Evolutionary conservation across 2,888 invertebrate species (phyloP).

Genomic region (Escarpia spicata): DNA sequence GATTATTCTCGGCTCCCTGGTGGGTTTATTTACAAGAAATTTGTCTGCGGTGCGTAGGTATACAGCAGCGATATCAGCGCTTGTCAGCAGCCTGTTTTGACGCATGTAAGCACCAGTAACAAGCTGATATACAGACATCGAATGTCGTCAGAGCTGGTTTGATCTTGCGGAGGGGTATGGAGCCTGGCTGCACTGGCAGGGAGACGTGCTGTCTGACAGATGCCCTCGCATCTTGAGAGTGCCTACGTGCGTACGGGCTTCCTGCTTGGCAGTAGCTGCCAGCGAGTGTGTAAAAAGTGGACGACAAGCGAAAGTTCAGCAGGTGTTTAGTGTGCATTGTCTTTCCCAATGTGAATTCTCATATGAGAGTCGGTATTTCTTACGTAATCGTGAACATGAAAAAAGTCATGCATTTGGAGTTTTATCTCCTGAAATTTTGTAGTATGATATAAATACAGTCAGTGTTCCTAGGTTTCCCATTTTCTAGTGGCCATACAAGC

Average conservation of each 20-base stretch:
- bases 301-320: not conserved
- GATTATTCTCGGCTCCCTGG: not conserved
- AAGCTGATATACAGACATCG: not conserved
- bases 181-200: not conserved
- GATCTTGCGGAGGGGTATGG: not conserved
- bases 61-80: not conserved
- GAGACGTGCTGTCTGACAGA: not conserved
- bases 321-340: not conserved
- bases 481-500: not conserved
- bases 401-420: not conserved
- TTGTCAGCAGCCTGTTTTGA: not conserved
- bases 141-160: not conserved
- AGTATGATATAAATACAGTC: not conserved
- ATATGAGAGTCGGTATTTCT: not conserved
- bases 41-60: not conserved
- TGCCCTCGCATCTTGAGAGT: not conserved
- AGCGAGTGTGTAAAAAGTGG: not conserved
- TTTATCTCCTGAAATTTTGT: not conserved
- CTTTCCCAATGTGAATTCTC: not conserved
- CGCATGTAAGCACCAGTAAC: not conserved
- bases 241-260: not conserved
- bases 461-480: not conserved
- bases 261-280: not conserved
- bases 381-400: not conserved
- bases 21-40: not conserved